Evolutionary conservation across 1,140 invertebrate species (phyloP).

Genomic region (Eueides isabella): DNA sequence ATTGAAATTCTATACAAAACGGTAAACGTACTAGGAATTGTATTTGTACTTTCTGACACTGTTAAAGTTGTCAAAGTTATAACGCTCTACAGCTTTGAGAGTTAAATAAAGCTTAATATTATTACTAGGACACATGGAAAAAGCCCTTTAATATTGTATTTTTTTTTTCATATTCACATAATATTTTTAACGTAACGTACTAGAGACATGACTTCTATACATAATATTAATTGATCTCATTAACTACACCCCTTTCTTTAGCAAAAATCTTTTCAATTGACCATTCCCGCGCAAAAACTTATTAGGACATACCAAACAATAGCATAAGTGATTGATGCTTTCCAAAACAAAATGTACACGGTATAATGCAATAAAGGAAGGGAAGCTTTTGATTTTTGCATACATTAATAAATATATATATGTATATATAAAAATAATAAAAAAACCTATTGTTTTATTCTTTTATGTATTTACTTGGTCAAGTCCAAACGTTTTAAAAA

Average conservation of each 20-base stretch:
- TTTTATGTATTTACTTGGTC: background rate
- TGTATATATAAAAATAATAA: too few relatives aligned
- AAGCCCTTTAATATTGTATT: too few relatives aligned
- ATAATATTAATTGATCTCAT: conserved; percentile 6
- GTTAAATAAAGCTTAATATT: too few relatives aligned
- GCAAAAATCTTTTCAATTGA: conserved; percentile 77
- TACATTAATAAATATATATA: too few relatives aligned
- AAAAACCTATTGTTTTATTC: too few relatives aligned
- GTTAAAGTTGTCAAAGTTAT: too few relatives aligned
- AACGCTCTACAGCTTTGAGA: too few relatives aligned
- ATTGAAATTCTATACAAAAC: too few relatives aligned
- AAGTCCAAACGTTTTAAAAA: background rate
- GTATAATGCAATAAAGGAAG: conserved; percentile 47
- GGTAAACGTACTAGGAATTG: too few relatives aligned
- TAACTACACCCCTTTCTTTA: conserved; percentile 33
- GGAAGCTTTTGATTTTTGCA: conserved; percentile 63
- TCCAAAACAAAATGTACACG: conserved; percentile 68
- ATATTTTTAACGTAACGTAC: background rate
- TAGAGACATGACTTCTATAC: background rate
- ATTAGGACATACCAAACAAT: conserved; percentile 79
- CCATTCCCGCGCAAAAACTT: conserved; percentile 73
- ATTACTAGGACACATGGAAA: too few relatives aligned
- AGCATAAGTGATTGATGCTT: conserved; percentile 70
- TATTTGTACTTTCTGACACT: too few relatives aligned
- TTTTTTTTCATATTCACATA: background rate